Percentiles rank a stretch among this genome's conserved stretches.
phyloP scores from a whole-genome alignment of 2,888 invertebrate species.

The Noctua fimbriata region DNA sequence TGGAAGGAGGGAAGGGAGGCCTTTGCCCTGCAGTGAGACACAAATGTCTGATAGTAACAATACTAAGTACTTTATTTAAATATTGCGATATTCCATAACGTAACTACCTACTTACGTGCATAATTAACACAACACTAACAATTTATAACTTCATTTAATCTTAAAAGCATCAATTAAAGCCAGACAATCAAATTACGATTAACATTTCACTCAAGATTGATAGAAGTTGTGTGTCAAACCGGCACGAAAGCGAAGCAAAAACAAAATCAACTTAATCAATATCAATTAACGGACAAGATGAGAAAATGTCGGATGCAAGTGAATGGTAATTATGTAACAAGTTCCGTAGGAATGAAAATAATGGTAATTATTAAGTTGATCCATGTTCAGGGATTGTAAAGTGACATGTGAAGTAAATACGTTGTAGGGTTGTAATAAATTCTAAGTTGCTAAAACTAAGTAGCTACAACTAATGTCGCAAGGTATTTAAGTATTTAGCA shows the following conservation, averaged over 20 bases:
- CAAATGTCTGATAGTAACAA: too few species aligned
- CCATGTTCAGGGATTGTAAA: not conserved
- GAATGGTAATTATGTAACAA: conserved; percentile 10
- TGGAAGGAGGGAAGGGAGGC: too few species aligned
- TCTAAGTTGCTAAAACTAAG: not conserved
- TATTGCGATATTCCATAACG: not conserved
- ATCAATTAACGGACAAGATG: conserved; percentile 70
- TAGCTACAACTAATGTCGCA: not conserved
- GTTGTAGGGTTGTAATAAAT: not conserved
- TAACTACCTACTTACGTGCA: not conserved
- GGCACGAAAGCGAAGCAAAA: conserved; percentile 59
- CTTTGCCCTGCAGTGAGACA: too few species aligned
- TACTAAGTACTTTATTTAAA: not conserved
- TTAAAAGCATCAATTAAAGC: conserved; percentile 67
- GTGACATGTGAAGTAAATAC: not conserved
- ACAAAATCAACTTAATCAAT: conserved; percentile 73
- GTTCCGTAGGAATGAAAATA: conserved; percentile 18
- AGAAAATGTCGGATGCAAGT: conserved; percentile 42
- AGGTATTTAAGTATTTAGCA: not conserved
- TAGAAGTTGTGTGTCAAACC: conserved; percentile 49
- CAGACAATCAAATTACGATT: conserved; percentile 74
- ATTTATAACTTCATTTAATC: conserved; percentile 32
- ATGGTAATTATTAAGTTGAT: not conserved
- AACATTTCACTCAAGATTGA: conserved; percentile 76
- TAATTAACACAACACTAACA: conserved; percentile 16